Base-by-base conservation (phyloP, 2,797 vertebrate genomes). In the Miichthys miiuy region DNA sequence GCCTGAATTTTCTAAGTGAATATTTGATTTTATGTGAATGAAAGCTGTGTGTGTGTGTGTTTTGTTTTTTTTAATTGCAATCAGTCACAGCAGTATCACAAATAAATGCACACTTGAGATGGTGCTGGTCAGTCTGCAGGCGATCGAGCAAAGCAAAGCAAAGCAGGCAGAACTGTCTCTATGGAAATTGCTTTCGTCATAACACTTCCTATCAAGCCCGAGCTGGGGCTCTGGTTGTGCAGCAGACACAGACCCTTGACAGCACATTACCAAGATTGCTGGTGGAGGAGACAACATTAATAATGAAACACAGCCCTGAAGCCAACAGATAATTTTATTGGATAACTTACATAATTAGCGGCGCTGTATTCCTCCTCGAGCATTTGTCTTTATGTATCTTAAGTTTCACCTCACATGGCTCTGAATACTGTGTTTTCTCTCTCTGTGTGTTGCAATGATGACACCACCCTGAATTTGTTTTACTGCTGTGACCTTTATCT, bases 111-210 rank as follows among this genome's bases (percentile, higher is more conserved):
- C 68, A 63, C 51, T 83, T 83, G 65, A 30, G 87, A 83, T 60
- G 63, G 30, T 76, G 46, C 50, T 82, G 90, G 84, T 83, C 87
- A 81, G 75, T 88, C 74, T 67, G 77, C 82, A 86, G 81, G 68
- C 68, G 44, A 72, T 71, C 68, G 58, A 64, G 69, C 84, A 66
- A 63, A 73, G 77, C 47, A 17, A 62, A 64, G 69, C 83, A 63
- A 63, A 73, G 77, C 51, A 17, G 75, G 83, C 89, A 48, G 86
- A 80, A 75, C 87, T 77, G 92, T 94, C 92, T 94, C 93, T 93
- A 94, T 94, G 92, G 92, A 93, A 94, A 94, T 94, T 75, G 92
- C 92, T 93, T 92, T 89, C 92, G 91, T 94, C 94, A 94, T 87
- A 89, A 85, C 80, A 41, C 87, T 88, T 90, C 77, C 80, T 55